Base-by-base conservation (phyloP, 2,113 vertebrate genomes). In the Dicerorhinus sumatrensis region DNA sequence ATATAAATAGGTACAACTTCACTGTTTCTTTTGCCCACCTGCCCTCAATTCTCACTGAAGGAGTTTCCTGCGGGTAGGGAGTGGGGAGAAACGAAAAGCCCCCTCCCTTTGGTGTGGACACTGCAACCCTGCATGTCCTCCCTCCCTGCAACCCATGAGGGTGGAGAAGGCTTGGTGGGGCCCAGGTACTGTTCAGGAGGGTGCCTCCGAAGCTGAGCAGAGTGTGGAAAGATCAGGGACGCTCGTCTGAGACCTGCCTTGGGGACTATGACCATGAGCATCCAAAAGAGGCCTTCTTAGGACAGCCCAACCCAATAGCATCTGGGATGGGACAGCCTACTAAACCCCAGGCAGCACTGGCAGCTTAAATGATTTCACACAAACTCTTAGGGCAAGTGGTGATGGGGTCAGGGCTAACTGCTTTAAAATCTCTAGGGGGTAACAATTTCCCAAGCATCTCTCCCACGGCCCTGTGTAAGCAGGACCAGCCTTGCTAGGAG, bases 341-440 rank as follows among this genome's bases (percentile, higher is more conserved):
- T 23, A 60, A 89, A 67, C 7, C 56, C n/a, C 27, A 58, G 48
- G 48, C 7, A 77, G 51, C 46, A 46, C 1, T 7, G 29, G 60
- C 39, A 31, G 17, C 33, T 89, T 56, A 12, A 80, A 67, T 33
- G 13, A 62, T 46, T 69, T 94, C 82, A 82, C 4, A 60, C 17
- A 18, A 70, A 65, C 39, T 65, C 72, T 56, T 54, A 27, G 65
- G 51, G 54, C 36, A 27, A 69, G 7, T 8, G 2, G 18, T 48
- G 60, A 60, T 3, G 2, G 33, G 17, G 7, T 25, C 27, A 58
- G 60, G 18, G 62, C 36, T 62, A 75, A 76, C 20, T 85, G 91
- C 29, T 76, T 82, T 85, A 54, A 94, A 91, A 73, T 88, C 51
- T 65, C 46, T 29, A 51, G n/a, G 51, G 51, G 76, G 54, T 27